Base-by-base conservation (phyloP, 2,113 vertebrate genomes). In the Catharus fuscescens region DNA sequence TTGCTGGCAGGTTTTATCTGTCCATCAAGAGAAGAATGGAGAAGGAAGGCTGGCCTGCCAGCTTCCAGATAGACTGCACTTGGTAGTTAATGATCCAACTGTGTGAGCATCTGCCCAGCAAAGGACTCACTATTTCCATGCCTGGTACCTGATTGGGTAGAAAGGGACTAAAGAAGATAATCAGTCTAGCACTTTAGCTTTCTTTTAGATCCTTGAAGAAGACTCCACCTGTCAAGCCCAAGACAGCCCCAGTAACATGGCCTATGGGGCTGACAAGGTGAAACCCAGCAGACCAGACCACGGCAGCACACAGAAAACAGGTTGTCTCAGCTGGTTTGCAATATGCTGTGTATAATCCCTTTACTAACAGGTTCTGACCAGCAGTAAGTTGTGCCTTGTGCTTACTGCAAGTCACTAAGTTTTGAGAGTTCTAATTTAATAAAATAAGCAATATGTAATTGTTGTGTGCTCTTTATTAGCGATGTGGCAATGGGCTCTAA, bases 351-450 rank as follows among this genome's bases (percentile, higher is more conserved):
- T 57, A 15, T 38, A 86, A 59, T 59, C 25, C 8, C 36, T 53
- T 77, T 80, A n/a, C 50, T 60, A 50, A 18, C 20, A 52, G 32
- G 13, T 65, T 71, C 20, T 67, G 42, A 23, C 4, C 71, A 65
- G 28, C 24, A 66, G 42, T 86, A 61, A 61, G 50, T 52, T 8
- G 11, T 77, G 29, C 57, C 26, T 86, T 72, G 12, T 65, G 50
- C 31, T 83, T 64, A 45, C 48, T 84, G 47, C 28, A 88, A 79
- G 48, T 69, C 25, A 18, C 11, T 66, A 48, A 29, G 15, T 9
- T 76, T 79, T 57, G 70, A 13, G 56, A 76, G 23, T 66, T 92
- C 10, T 67, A 83, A 80, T 52, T 88, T 90, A 96, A 96, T 95
- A 93, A 95, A 96, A 52, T 45, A 20, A 88, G 2, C 53, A 12